Evolutionary conservation across 1,140 invertebrate species (phyloP).

Genomic region (Cydia pomonella): DNA sequence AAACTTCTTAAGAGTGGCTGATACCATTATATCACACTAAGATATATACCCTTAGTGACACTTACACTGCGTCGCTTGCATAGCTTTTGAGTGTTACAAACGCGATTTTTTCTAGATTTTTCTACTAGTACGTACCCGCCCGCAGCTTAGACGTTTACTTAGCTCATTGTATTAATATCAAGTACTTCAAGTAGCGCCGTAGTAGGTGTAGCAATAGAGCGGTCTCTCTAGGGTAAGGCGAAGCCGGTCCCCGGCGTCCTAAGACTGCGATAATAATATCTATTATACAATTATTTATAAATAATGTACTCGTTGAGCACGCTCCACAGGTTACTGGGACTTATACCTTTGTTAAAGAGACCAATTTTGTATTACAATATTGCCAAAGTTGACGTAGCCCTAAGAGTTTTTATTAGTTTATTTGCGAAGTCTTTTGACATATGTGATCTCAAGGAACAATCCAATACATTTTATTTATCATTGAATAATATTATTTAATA

Average conservation of each 20-base stretch:
- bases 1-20: too few species aligned
- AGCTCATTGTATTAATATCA: slow-evolving; percentile 45
- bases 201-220: slow-evolving; percentile 53
- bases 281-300: slow-evolving; percentile 48
- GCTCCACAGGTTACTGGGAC: slow-evolving; percentile 42
- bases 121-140: slow-evolving; percentile 16
- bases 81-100: too few species aligned
- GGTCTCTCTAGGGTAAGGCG: slow-evolving; percentile 54
- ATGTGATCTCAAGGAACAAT: slow-evolving; percentile 6
- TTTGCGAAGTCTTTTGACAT: background rate
- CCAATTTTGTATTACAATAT: slow-evolving; percentile 23
- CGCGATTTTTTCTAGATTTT: slow-evolving; percentile 18
- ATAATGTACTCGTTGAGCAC: slow-evolving; percentile 32
- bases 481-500: slow-evolving; percentile 2
- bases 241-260: slow-evolving; percentile 57
- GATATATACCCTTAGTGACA: too few species aligned
- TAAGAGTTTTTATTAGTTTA: slow-evolving; percentile 26
- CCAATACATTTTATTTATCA: background rate
- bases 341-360: slow-evolving; percentile 24
- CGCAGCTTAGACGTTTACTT: slow-evolving; percentile 52
- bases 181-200: slow-evolving; percentile 54
- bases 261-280: slow-evolving; percentile 67
- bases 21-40: too few species aligned
- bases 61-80: too few species aligned
- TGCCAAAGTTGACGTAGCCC: slow-evolving; percentile 22